phyloP scores from a whole-genome alignment of 2,888 invertebrate genomes.

The Perizoma flavofasciatum region DNA sequence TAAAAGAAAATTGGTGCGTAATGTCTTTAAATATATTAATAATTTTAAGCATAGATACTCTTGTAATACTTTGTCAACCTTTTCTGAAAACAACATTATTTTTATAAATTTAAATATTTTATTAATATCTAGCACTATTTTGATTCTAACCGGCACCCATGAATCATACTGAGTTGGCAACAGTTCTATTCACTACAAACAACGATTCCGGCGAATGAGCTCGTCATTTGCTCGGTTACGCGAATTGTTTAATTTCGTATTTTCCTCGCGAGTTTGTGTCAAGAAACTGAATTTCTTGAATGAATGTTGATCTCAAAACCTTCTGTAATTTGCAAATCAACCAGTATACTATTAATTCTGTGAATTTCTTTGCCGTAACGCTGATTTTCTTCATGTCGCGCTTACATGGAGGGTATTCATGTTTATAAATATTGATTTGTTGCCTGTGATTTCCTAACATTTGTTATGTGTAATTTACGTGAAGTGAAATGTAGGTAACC shows the following conservation, averaged over 20 bases:
- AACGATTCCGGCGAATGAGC: conserved; percentile 59
- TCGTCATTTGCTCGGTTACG: conserved; percentile 49
- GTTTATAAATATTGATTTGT: conserved; percentile 84
- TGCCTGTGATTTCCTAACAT: conserved; percentile 56
- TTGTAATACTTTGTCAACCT: too few relatives aligned
- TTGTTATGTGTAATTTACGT: conserved; percentile 47
- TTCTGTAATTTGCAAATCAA: conserved; percentile 14
- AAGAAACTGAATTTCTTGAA: conserved; percentile 52
- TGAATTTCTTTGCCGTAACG: conserved; percentile 47
- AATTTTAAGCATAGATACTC: too few relatives aligned
- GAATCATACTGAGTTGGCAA: too few relatives aligned
- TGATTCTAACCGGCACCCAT: too few relatives aligned
- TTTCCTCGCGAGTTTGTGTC: conserved; percentile 64
- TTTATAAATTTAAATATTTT: too few relatives aligned
- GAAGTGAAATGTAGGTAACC: conserved; percentile 73
- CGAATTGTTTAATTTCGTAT: conserved; percentile 37
- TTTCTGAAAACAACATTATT: too few relatives aligned
- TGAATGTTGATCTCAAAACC: conserved; percentile 45
- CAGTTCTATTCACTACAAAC: conserved; percentile 45
- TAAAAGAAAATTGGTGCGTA: too few relatives aligned
- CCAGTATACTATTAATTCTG: conserved; percentile 38
- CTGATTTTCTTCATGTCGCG: conserved; percentile 46
- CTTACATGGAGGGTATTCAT: conserved; percentile 70
- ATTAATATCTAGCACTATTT: too few relatives aligned
- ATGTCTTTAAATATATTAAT: too few relatives aligned